phyloP scores from a whole-genome alignment of 2,113 vertebrate species.

The Heliornis fulica region DNA sequence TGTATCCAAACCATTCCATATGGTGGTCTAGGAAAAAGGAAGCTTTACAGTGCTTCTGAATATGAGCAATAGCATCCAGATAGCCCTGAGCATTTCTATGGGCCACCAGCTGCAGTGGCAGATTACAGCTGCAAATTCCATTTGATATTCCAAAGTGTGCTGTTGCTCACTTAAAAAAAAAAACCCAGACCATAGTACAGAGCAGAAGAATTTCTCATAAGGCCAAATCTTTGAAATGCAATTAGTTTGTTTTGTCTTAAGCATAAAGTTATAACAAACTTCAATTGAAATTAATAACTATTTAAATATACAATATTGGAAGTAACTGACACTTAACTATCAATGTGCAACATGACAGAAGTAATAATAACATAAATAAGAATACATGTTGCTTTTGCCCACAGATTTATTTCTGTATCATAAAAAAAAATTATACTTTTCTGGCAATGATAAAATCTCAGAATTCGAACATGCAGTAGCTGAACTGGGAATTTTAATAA shows the following conservation, averaged over 20 bases:
- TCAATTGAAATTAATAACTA: background rate
- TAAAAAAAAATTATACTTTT: background rate
- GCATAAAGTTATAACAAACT: background rate
- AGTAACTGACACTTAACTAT: background rate
- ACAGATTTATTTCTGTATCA: background rate
- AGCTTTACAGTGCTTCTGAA: background rate
- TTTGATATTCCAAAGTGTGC: background rate
- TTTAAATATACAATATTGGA: background rate
- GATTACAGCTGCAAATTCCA: background rate
- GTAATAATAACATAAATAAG: background rate
- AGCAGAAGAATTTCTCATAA: background rate
- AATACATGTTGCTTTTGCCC: background rate
- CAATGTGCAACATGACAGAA: background rate
- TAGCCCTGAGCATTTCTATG: background rate
- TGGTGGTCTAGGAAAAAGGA: background rate
- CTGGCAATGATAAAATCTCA: background rate
- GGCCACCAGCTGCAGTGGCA: background rate
- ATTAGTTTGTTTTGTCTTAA: background rate
- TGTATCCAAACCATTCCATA: background rate
- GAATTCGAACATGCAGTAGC: background rate
- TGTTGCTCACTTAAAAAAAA: background rate
- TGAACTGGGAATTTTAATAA: background rate
- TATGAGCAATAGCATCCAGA: background rate
- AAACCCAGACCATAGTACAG: background rate
- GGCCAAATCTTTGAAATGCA: background rate